Conservation (phyloP, 2,888 invertebrate species). For the Thera britannica region DNA sequence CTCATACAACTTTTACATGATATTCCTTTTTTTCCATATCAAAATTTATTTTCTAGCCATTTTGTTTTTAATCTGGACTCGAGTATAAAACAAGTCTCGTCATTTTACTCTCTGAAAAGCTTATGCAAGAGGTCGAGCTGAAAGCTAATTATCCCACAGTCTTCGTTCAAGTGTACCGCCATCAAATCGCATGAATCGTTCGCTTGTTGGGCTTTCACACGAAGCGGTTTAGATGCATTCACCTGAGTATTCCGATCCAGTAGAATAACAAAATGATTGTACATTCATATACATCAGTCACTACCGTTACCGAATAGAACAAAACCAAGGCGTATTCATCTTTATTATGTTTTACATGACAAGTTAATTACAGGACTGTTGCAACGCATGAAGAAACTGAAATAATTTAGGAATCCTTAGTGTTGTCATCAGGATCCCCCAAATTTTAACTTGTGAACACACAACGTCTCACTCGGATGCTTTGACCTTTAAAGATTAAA, state of each 20-base stretch:
- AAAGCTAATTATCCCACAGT: constrained; percentile 70
- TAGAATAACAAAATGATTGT: no score
- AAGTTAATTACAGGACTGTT: no score
- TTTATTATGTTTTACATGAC: no score
- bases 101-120: constrained; percentile 37
- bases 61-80: constrained; percentile 14
- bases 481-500: no score
- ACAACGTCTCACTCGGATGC: no score
- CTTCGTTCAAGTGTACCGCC: constrained; percentile 64
- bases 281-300: no score
- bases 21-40: neutral
- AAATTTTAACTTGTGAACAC: no score
- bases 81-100: constrained; percentile 17
- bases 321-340: no score
- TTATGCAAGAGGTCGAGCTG: constrained; percentile 50
- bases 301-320: no score
- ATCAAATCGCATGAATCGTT: constrained; percentile 74
- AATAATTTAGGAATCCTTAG: no score
- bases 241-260: neutral
- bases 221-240: neutral
- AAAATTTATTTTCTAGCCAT: constrained; percentile 9
- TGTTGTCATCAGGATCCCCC: no score
- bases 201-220: constrained; percentile 47
- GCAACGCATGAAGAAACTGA: no score
- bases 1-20: neutral